Conservation (phyloP, 2,888 invertebrate species). For the Horisme vitalbata region DNA sequence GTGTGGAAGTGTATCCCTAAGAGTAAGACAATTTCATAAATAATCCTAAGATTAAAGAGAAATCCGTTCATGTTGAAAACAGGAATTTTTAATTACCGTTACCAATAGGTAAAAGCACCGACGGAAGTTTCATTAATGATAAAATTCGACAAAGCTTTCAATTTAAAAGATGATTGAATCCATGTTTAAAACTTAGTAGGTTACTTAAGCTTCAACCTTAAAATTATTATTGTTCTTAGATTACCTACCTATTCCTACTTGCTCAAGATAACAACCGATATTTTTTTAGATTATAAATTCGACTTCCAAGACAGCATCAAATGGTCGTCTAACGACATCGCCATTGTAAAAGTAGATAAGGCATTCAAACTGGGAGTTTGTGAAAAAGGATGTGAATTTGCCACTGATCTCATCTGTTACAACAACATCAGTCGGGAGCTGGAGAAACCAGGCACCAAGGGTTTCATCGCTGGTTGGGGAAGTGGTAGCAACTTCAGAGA, state of each 20-base stretch:
- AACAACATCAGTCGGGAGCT: constrained; percentile 71
- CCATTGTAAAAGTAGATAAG: constrained; percentile 71
- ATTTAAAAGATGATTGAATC: not conserved
- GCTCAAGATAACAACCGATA: not conserved
- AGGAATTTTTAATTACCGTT: too few species aligned
- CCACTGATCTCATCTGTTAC: constrained; percentile 54
- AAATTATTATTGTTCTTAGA: too few species aligned
- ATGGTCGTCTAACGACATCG: constrained; percentile 77
- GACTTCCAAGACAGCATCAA: constrained; percentile 78
- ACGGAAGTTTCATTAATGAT: too few species aligned
- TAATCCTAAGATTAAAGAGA: too few species aligned
- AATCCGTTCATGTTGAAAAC: too few species aligned
- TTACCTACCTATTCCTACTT: not conserved
- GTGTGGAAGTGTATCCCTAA: constrained; percentile 78
- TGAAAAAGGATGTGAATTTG: constrained; percentile 68
- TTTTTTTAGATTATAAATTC: constrained; percentile 68
- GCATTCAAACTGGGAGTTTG: constrained; percentile 65
- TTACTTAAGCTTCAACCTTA: too few species aligned
- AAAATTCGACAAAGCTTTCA: too few species aligned
- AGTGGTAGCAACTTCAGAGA: constrained; percentile 73
- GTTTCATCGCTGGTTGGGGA: constrained; percentile 74
- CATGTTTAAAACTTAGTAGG: too few species aligned
- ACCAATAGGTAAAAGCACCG: too few species aligned
- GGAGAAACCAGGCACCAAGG: constrained; percentile 72
- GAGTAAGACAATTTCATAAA: too few species aligned